Percentiles rank a stretch among this genome's conserved stretches.
phyloP scores from a whole-genome alignment of 2,888 invertebrate species.

The Smittia aterrima region DNA sequence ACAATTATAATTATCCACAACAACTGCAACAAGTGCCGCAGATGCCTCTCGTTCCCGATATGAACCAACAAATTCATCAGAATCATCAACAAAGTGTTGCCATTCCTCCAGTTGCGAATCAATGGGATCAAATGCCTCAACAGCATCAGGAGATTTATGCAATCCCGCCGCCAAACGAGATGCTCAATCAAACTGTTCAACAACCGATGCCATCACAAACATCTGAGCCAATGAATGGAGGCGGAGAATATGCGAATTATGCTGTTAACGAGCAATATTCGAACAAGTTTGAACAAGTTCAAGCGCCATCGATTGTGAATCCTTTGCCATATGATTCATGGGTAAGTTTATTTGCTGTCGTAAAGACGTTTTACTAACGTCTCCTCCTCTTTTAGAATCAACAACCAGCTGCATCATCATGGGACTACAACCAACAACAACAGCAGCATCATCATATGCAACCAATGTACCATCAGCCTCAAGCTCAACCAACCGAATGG shows the following conservation, averaged over 20 bases:
- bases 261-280: conserved; percentile 40
- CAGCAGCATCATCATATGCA: background rate
- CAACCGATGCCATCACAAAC: background rate
- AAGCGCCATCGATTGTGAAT: background rate
- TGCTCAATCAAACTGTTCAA: background rate
- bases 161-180: background rate
- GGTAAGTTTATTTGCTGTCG: conserved; percentile 3
- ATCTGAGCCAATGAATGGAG: background rate
- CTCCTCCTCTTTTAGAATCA: conserved; percentile 5
- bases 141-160: background rate
- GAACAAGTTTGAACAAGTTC: conserved; percentile 30
- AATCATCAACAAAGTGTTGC: background rate
- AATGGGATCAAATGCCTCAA: background rate
- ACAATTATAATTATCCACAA: conserved; percentile 19
- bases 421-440: conserved; percentile 22
- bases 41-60: background rate
- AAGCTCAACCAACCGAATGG: background rate
- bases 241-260: conserved; percentile 22
- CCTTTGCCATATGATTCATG: conserved; percentile 27
- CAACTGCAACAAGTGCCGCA: background rate
- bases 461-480: background rate
- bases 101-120: background rate
- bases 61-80: background rate
- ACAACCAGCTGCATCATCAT: background rate
- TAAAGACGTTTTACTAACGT: background rate